Evolutionary conservation across 2,888 invertebrate species (phyloP).

Genomic region (Agapostemon virescens): DNA sequence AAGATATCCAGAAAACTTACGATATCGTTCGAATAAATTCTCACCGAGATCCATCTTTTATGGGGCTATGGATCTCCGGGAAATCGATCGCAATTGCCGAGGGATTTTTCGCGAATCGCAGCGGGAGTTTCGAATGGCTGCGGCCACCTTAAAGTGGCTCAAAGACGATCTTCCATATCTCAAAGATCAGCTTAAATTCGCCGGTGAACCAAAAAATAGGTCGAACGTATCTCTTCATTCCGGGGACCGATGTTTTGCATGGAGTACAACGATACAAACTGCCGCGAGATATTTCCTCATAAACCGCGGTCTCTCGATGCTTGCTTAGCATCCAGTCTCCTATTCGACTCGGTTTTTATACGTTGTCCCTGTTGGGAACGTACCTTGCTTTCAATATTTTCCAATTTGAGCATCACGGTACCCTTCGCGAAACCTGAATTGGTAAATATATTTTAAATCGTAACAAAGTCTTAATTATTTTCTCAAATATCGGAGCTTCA

Average conservation of each 20-base stretch:
- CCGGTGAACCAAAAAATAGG: background rate
- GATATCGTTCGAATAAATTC: slow-evolving; percentile 15
- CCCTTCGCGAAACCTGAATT: too few relatives aligned
- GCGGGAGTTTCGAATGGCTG: background rate
- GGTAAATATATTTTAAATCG: too few relatives aligned
- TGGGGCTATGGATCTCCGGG: slow-evolving; percentile 3
- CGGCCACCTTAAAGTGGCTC: background rate
- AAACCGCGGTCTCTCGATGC: background rate
- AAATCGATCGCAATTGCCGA: slow-evolving; percentile 5
- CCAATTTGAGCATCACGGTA: too few relatives aligned
- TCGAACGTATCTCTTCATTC: background rate
- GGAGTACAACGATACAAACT: background rate
- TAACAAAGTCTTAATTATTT: too few relatives aligned
- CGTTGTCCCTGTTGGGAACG: too few relatives aligned
- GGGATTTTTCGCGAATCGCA: slow-evolving; percentile 2
- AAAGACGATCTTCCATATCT: background rate
- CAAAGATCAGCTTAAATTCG: background rate
- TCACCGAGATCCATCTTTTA: slow-evolving; percentile 2
- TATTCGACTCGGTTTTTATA: background rate
- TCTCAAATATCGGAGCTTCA: too few relatives aligned
- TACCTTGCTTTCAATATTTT: too few relatives aligned
- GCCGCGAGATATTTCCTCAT: background rate
- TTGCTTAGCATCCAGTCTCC: background rate
- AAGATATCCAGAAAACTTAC: slow-evolving; percentile 1
- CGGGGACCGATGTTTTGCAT: background rate